These are phyloP conservation scores for Phthorimaea operculella DNA, from an alignment of 1,140 invertebrate species.

Conservation along the genomic window DNA sequence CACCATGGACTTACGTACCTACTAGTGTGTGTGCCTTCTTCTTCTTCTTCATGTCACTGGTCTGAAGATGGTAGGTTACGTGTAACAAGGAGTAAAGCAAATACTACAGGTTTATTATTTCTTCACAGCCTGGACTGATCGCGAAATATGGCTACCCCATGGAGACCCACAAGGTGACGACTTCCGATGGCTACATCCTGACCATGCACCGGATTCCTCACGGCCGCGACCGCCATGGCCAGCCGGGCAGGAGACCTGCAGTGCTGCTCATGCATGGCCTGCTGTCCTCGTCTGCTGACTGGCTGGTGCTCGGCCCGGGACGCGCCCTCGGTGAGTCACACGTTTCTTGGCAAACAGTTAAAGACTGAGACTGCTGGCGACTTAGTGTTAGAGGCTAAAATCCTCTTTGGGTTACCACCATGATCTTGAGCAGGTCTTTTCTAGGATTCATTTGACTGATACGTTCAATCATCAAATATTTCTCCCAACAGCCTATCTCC, in stretches of 20 bases:
- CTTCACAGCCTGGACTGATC: constrained; percentile 24
- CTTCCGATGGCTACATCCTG: constrained; percentile 70
- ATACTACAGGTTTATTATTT: not conserved
- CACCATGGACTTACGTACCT: too few relatives aligned
- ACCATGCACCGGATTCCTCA: constrained; percentile 70
- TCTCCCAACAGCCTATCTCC: constrained; percentile 60
- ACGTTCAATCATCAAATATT: not conserved
- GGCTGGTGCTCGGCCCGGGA: constrained; percentile 71
- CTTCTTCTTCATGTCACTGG: too few relatives aligned
- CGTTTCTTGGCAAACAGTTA: too few relatives aligned
- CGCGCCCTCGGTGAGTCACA: constrained; percentile 65
- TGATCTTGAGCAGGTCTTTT: too few relatives aligned
- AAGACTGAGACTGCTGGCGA: too few relatives aligned
- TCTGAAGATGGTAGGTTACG: too few relatives aligned
- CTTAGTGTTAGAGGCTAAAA: too few relatives aligned
- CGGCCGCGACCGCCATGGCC: constrained; percentile 28
- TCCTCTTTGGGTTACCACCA: too few relatives aligned
- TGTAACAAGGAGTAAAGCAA: not conserved
- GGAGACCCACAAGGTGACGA: constrained; percentile 62
- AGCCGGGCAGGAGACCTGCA: constrained; percentile 40
- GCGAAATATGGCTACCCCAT: constrained; percentile 62
- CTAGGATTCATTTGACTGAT: too few relatives aligned
- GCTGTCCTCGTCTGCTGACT: constrained; percentile 73
- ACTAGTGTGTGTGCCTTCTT: too few relatives aligned
- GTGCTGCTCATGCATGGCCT: constrained; percentile 81